Evolutionary conservation across 2,888 invertebrate genomes (phyloP), one percentile per base, ranked within the genome.

Genomic region (Aphodius granarius): DNA sequence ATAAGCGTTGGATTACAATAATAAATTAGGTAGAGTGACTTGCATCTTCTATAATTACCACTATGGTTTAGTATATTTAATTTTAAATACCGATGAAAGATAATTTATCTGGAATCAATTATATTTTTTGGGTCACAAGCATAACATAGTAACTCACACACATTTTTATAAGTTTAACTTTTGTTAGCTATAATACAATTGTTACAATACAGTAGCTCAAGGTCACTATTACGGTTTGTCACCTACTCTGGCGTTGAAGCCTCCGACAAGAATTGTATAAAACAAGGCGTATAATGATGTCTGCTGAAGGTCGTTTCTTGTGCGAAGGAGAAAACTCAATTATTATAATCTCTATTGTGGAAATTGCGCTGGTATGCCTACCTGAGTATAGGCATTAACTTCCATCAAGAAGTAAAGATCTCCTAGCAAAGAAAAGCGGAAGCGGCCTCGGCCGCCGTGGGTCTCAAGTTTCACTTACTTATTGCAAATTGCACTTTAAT

Each of bases 401-500:
- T 20, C 68, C 21, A 68, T 19, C 68, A 68, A 22, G 9, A 17
- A 21, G 68, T 15, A 21, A 68, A 22, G 22, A 68, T 20, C 68
- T 19, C 2, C 19, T 13, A 13, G 43, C 43, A 43, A 68, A 68
- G 68, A 68, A 68, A 68, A 68, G 19, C 68, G 68, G 68, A 68
- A 68, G 22, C 20, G 19, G 21, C 68, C n/a, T n/a, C 22, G 68
- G 21, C 21, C 20, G 21, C 68, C 20, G 68, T n/a, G 22, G 22
- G 68, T 20, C 22, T 20, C 22, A 68, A 22, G 68, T 68, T 68
- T 68, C 68, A 68, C 68, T 68, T 68, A 22, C 22, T 68, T 68
- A 68, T 68, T 22, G 68, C 20, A 68, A 68, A 68, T 68, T 68
- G 68, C 68, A 22, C n/a, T 68, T 68, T 68, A 68, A 68, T 68